Evolutionary conservation across 2,797 vertebrate species (phyloP), one percentile per base, ranked within the genome.

Genomic region (Galago senegalensis): DNA sequence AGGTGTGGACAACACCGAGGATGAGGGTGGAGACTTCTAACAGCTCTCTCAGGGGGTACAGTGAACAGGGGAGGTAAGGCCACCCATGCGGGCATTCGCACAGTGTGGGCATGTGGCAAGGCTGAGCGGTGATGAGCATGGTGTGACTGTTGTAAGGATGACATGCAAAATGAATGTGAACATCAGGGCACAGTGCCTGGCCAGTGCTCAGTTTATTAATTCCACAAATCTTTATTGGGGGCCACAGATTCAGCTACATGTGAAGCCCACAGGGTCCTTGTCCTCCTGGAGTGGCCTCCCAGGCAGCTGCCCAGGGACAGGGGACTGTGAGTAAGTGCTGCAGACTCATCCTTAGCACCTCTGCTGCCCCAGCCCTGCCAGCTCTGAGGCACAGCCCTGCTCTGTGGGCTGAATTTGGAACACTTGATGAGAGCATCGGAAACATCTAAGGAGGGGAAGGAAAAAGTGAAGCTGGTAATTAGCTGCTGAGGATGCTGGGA

Each of bases 391-490:
- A 0, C 37, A 40, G 83, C 46, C 29, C 8, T 65, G 31, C 75
- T 27, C 69, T 7, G n/a, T 10, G 37, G 88, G 43, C 72, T 53
- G 70, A 43, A 12, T 65, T 53, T 13, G 7, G 5, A 94, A 72
- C 79, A 13, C 90, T 43, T 61, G 95, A 63, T 89, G 91, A 93
- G 84, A 29, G 34, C 40, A 29, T n/a, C 23, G 70, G 95, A 97
- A 96, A 95, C 76, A 94, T 81, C 80, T 70, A 69, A 63, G 63
- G 40, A 92, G 72, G 92, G 89, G 89, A 86, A 94, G 95, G 96
- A 95, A 93, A 96, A 97, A 93, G 85, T 67, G 90, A 92, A 89
- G 89, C 76, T 2, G 25, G 84, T 87, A 91, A 98, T 95, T 87
- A 96, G 97, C 95, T 46, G 77, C 84, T 8, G 63, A 95, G 94